A percentile compares a stretch with the other conserved stretches of the same genome.
Conservation (phyloP, 2,797 vertebrate species). For the Streptopelia turtur region DNA sequence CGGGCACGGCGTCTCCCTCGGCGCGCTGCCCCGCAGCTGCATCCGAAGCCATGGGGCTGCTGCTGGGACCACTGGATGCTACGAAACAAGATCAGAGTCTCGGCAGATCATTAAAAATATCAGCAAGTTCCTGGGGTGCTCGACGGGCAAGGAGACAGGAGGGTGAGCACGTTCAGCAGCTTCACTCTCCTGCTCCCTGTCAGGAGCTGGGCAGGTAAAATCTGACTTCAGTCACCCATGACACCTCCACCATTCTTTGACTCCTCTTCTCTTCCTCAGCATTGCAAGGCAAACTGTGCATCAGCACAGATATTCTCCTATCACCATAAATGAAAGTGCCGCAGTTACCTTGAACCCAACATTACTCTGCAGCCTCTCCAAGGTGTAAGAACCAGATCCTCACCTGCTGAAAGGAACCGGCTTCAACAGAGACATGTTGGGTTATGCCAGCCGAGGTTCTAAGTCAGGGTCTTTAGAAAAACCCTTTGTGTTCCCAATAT, state of each 20-base stretch:
- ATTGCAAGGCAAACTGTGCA: background rate
- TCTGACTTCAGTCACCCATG: background rate
- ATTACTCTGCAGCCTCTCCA: background rate
- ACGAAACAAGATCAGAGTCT: background rate
- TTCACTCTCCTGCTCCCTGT: background rate
- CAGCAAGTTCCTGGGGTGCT: background rate
- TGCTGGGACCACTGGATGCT: constrained; percentile 72
- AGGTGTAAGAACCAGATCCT: background rate
- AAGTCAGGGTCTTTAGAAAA: background rate
- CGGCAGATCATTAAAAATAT: background rate
- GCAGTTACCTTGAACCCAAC: background rate
- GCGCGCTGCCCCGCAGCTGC: constrained; percentile 70
- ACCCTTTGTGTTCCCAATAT: background rate
- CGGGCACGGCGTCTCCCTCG: constrained; percentile 77
- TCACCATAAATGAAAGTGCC: background rate
- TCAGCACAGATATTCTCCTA: background rate
- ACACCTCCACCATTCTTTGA: background rate
- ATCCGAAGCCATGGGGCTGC: constrained; percentile 82
- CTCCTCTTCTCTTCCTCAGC: background rate
- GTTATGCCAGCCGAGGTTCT: background rate
- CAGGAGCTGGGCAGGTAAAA: background rate
- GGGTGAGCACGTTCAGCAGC: background rate
- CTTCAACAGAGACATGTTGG: background rate
- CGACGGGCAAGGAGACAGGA: background rate
- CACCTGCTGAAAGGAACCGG: background rate